phyloP scores from a whole-genome alignment of 2,888 invertebrate genomes.

The Morpho helenor region DNA sequence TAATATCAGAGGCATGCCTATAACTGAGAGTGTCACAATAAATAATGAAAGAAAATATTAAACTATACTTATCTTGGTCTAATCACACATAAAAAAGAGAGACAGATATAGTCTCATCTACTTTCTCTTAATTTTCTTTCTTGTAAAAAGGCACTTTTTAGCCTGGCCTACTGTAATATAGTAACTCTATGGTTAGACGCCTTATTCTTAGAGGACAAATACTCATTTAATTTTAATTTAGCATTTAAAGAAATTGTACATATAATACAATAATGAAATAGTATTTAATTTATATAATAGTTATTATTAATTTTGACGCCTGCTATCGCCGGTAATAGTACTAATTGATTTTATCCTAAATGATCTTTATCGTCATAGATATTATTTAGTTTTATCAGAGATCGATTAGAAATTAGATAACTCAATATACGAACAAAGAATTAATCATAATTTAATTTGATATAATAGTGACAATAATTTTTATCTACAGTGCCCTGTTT shows the following conservation, averaged over 20 bases:
- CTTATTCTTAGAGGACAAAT: constrained; percentile 5
- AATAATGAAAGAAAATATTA: too few species aligned
- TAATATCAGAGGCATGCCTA: too few species aligned
- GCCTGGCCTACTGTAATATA: too few species aligned
- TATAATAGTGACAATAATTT: constrained; percentile 10
- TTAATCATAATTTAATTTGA: background rate
- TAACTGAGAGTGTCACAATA: too few species aligned
- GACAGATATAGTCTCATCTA: too few species aligned
- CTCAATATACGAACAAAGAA: constrained; percentile 9
- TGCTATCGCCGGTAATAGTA: background rate
- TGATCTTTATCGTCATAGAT: constrained; percentile 8
- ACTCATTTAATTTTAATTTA: constrained; percentile 9
- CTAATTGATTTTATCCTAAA: constrained; percentile 10
- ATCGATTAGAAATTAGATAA: constrained; percentile 2
- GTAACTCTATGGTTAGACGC: too few species aligned
- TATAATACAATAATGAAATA: background rate
- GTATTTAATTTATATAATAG: too few species aligned
- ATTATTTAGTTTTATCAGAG: constrained; percentile 1
- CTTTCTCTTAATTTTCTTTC: too few species aligned
- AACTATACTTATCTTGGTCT: too few species aligned
- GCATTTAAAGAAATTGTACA: background rate
- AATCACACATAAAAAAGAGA: too few species aligned
- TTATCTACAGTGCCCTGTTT: constrained; percentile 5
- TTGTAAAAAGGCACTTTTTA: too few species aligned
- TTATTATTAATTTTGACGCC: background rate